Evolutionary conservation across 2,888 invertebrate genomes (phyloP).

Genomic region (Zaprionus lineosus): DNA sequence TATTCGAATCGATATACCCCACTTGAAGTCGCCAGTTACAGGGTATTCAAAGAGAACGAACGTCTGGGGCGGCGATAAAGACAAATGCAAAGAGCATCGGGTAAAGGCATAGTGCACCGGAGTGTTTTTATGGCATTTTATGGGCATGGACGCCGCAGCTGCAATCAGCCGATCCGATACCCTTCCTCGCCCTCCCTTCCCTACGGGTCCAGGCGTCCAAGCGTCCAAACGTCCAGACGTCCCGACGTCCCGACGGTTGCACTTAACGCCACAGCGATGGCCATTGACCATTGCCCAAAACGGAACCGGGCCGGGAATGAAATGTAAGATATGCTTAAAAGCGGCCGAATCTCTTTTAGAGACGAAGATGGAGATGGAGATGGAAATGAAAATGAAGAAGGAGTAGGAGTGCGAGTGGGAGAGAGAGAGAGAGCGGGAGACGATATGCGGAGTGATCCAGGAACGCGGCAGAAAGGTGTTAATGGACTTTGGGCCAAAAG

Average conservation of each 20-base stretch:
- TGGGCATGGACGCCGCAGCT: slow-evolving; percentile 38
- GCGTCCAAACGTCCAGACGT: background rate
- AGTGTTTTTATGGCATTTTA: slow-evolving; percentile 28
- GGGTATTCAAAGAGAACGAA: slow-evolving; percentile 21
- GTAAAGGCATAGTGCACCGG: slow-evolving; percentile 39
- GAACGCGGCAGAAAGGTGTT: slow-evolving; percentile 69
- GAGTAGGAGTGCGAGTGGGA: no score
- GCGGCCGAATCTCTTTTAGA: slow-evolving; percentile 15
- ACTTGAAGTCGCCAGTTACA: no score
- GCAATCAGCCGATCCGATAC: slow-evolving; percentile 18
- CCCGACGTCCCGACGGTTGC: slow-evolving; percentile 13
- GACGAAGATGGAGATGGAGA: background rate
- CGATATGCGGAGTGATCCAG: no score
- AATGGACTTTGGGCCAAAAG: slow-evolving; percentile 62
- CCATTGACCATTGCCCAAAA: slow-evolving; percentile 38
- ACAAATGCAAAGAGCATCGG: slow-evolving; percentile 23
- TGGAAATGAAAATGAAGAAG: no score
- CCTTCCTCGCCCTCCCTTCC: background rate
- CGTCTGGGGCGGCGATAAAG: slow-evolving; percentile 15
- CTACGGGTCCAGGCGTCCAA: background rate
- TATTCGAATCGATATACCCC: no score
- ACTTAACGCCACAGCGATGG: slow-evolving; percentile 38
- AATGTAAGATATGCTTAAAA: slow-evolving; percentile 27
- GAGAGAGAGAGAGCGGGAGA: no score
- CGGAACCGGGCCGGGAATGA: slow-evolving; percentile 23